Evolutionary conservation across 92 coral and sea anemone species (phyloP).

Genomic region (Epizoanthus illoricatus): DNA sequence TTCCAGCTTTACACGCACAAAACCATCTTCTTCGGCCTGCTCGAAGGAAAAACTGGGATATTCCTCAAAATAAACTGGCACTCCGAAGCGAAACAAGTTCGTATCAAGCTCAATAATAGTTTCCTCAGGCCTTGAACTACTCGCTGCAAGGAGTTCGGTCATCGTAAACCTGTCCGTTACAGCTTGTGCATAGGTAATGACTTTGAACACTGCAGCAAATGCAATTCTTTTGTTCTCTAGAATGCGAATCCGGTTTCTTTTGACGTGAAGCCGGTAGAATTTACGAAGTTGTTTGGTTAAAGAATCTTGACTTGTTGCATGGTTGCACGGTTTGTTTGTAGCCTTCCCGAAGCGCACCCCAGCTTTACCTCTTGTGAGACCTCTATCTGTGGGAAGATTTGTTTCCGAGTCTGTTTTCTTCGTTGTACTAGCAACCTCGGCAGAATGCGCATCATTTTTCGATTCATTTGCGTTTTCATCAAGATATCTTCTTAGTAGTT

Average conservation of each 20-base stretch:
- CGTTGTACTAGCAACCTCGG: neutral
- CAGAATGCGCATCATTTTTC: neutral
- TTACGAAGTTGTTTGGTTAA: conserved; percentile 63
- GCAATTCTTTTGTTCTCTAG: conserved; percentile 66
- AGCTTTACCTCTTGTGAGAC: neutral
- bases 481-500: neutral
- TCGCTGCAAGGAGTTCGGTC: conserved; percentile 53
- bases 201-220: conserved; percentile 67
- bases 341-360: neutral
- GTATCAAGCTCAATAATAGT: conserved; percentile 50
- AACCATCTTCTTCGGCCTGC: conserved; percentile 78
- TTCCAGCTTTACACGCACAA: conserved; percentile 64
- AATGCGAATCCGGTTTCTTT: conserved; percentile 35
- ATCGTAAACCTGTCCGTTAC: conserved; percentile 67
- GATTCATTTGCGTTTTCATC: conserved; percentile 9
- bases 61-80: conserved; percentile 73
- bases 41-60: conserved; percentile 42
- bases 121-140: conserved; percentile 53
- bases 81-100: conserved; percentile 73
- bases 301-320: neutral
- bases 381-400: neutral
- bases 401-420: neutral
- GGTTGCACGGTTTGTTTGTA: neutral
- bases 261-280: conserved; percentile 63
- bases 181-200: conserved; percentile 66